Percentiles rank a stretch among this genome's conserved stretches.
These are phyloP conservation scores for Machimus rusticus DNA, from an alignment of 2,888 invertebrate species.

Conservation along the genomic window DNA sequence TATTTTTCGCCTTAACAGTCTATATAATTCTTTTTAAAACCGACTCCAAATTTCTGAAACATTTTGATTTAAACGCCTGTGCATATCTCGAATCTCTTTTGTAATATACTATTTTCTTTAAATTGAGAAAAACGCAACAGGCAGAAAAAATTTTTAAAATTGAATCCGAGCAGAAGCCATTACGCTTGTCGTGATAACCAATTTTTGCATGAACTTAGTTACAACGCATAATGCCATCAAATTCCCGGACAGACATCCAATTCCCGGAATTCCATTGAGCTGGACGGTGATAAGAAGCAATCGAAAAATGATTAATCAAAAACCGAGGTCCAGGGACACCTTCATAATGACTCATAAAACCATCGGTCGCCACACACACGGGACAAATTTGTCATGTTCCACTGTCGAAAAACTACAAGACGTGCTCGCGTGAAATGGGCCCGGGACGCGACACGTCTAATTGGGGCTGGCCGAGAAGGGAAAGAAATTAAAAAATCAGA, in stretches of 20 bases:
- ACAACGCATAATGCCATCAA: neutral
- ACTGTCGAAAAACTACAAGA: conserved; percentile 4
- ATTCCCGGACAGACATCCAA: neutral
- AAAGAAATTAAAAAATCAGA: neutral
- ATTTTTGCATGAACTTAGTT: neutral
- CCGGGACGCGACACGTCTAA: neutral
- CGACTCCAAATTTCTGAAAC: no score
- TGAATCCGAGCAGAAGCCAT: neutral
- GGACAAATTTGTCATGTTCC: conserved; percentile 13
- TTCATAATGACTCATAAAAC: conserved; percentile 43
- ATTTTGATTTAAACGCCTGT: no score
- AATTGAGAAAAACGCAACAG: neutral
- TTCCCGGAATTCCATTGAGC: neutral
- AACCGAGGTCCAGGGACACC: conserved; percentile 3
- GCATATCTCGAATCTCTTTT: no score
- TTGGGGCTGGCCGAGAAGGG: neutral
- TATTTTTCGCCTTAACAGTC: no score
- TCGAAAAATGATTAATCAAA: conserved; percentile 44
- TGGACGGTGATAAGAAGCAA: neutral
- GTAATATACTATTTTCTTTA: neutral
- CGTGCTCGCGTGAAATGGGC: neutral
- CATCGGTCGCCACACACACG: conserved; percentile 43
- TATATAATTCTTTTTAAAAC: no score
- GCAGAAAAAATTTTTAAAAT: neutral
- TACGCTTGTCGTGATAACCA: neutral